Base-by-base conservation (phyloP, 2,797 vertebrate species). In the Enteromius radiatus region DNA sequence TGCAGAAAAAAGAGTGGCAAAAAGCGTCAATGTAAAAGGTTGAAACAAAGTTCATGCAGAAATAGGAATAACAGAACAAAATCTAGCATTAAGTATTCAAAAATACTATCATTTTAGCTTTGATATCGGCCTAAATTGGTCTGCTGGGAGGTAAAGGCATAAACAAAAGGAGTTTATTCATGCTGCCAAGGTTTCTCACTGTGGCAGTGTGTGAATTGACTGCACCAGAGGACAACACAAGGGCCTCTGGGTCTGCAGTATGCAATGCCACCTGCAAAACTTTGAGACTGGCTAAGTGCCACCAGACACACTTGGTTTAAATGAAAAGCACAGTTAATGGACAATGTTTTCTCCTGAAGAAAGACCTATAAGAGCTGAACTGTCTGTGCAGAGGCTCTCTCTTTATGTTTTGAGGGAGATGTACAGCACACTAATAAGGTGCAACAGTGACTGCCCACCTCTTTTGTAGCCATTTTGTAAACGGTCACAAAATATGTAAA, bases 1-100 rank as follows among this genome's bases (percentile, higher is more conserved):
- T 91, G 90, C 70, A n/a, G 84, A 43, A 52, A 87, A 78, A 90
- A 68, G 90, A 74, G 88, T 65, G 88, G 26, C 68, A 86, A 31
- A 86, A 4, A 82, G 19, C 68, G 59, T 76, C 33, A 74, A 10
- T 49, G 33, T 54, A 64, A 43, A 41, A 54, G 56, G 10, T 15
- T 78, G 43, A 78, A 76, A 61, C 54, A 21, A 67, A 67, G 21
- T 67, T 43, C 17, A 68, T 41, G 61, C 80, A 75, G 12, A 81
- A 47, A 23, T 23, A 23, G 11, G 12, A 64, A 61, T 63, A 28
- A 59, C 26, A 36, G 19, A 33, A 9, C 67, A 63, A 33, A 59
- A n/a, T 76, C 33, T 14, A 38, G 17, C 33, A 45, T 47, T 73
- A 47, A 36, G 21, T 33, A 49, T 61, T 49, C 54, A 23, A 59